A percentile compares a stretch with the other conserved stretches of the same genome.
Conservation (phyloP, 2,797 vertebrate genomes). For the Crax fasciolata region DNA sequence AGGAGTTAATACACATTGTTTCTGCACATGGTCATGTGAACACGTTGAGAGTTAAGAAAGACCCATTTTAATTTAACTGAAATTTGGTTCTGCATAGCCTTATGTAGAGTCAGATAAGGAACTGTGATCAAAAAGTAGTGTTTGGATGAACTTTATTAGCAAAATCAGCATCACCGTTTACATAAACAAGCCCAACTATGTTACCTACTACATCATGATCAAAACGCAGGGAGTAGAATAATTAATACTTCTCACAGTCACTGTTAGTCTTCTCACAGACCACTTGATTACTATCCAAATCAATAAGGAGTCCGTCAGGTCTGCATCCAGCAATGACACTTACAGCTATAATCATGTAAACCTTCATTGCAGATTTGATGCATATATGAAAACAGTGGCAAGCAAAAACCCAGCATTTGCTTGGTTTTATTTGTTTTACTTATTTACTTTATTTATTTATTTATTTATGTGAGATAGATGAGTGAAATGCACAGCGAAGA, state of each 20-base stretch:
- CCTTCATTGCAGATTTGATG: neutral
- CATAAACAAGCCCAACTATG: neutral
- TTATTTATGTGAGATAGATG: conserved; percentile 12
- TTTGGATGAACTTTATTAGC: neutral
- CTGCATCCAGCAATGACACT: neutral
- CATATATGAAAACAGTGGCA: neutral
- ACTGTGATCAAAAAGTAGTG: neutral
- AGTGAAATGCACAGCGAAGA: neutral
- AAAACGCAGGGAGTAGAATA: fast-evolving
- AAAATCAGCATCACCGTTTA: neutral
- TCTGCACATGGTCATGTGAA: neutral
- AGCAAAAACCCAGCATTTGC: neutral
- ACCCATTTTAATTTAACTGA: neutral
- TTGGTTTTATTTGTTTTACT: conserved; percentile 3
- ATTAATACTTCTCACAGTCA: neutral
- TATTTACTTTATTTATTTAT: too few species aligned
- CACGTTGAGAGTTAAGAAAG: neutral
- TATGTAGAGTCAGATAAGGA: neutral
- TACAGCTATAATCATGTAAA: neutral
- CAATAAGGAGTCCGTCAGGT: neutral
- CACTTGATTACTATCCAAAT: neutral
- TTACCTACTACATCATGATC: neutral
- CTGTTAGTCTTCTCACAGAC: neutral
- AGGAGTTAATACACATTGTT: neutral
- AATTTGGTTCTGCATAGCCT: neutral